These are phyloP conservation scores for Thysanoteuthis rhombus DNA, from an alignment of 2,888 invertebrate genomes.

Conservation along the genomic window DNA sequence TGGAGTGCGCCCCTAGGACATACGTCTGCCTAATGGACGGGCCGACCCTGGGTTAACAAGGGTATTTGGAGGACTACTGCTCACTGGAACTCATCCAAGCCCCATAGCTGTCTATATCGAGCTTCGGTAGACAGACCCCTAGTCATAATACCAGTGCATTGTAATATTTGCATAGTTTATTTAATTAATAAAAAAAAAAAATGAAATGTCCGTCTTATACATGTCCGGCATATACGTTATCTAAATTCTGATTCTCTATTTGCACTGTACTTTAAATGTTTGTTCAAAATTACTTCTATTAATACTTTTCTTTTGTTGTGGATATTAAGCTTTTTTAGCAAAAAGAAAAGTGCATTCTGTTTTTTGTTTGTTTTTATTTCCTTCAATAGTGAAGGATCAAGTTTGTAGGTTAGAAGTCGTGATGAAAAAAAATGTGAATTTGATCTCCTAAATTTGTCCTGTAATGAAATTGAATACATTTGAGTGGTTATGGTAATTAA, in stretches of 20 bases:
- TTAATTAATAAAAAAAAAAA: too few species aligned
- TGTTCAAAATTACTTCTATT: neutral
- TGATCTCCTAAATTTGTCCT: neutral
- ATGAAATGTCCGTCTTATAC: too few species aligned
- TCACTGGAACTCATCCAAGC: too few species aligned
- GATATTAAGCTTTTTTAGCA: neutral
- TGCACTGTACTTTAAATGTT: neutral
- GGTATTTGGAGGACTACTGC: too few species aligned
- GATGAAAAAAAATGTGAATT: neutral
- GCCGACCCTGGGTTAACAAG: too few species aligned
- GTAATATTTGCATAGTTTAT: too few species aligned
- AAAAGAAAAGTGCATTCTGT: neutral
- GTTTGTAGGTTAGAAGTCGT: neutral
- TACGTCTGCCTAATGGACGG: too few species aligned
- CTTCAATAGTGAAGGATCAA: neutral
- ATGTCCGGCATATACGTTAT: too few species aligned
- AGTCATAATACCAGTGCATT: too few species aligned
- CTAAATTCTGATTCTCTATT: neutral
- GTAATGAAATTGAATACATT: neutral
- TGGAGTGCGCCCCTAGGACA: too few species aligned
- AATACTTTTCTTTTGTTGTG: neutral
- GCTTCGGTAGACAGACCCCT: too few species aligned
- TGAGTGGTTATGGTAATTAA: neutral
- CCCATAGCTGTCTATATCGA: too few species aligned
- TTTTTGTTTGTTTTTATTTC: neutral